A percentile compares a stretch with the other conserved stretches of the same genome.
Conservation (phyloP, 2,797 vertebrate genomes). For the Dromococcyx pavoninus region DNA sequence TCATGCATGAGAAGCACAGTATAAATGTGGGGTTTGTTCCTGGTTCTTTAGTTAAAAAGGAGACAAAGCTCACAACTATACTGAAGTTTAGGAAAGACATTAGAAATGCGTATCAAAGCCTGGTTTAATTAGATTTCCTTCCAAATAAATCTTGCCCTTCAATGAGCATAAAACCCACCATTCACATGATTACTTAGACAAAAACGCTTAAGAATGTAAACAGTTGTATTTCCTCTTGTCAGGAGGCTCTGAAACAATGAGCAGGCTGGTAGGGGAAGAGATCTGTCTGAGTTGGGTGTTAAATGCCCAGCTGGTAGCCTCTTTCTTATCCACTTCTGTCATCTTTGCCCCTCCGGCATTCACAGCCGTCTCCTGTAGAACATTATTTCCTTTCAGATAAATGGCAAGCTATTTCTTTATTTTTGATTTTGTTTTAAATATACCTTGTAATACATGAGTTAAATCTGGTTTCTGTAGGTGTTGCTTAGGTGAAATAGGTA, state of each 20-base stretch:
- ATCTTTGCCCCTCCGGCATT: background rate
- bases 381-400: background rate
- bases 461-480: background rate
- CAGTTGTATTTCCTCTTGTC: background rate
- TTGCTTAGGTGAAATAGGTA: background rate
- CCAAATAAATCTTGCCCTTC: background rate
- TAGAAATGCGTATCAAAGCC: background rate
- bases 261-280: background rate
- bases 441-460: background rate
- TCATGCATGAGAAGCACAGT: background rate
- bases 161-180: background rate
- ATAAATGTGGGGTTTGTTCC: background rate
- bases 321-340: background rate
- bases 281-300: background rate
- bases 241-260: background rate
- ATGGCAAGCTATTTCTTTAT: background rate
- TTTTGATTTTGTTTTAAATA: background rate
- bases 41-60: background rate
- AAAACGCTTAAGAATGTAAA: background rate
- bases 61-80: background rate
- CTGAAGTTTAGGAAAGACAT: background rate
- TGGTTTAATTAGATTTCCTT: background rate
- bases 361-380: background rate
- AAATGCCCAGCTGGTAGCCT: background rate
- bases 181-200: background rate